Evolutionary conservation across 2,797 vertebrate genomes (phyloP).

Genomic region (Falco columbarius): DNA sequence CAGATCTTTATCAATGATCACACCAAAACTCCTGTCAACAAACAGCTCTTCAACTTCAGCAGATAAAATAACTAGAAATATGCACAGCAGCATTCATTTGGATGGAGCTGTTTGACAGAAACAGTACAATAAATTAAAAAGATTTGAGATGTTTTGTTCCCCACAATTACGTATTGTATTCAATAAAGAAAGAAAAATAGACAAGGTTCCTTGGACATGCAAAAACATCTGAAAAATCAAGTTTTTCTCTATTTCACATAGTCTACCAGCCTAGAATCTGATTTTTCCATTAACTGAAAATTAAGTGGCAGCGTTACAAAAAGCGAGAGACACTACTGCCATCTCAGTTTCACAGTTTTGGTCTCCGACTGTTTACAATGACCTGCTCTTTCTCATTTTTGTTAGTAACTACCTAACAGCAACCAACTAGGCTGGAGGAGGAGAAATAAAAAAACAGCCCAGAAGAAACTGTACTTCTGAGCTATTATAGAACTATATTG

Average conservation of each 20-base stretch:
- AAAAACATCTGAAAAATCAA: background rate
- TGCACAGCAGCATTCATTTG: background rate
- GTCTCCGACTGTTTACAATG: background rate
- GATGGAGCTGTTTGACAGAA: background rate
- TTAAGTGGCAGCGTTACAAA: background rate
- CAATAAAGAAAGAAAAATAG: background rate
- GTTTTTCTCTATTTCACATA: background rate
- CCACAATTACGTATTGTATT: fast-evolving
- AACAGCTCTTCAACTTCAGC: background rate
- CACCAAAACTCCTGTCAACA: background rate
- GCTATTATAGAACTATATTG: background rate
- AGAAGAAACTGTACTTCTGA: background rate
- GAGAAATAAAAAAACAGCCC: background rate
- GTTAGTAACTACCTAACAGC: background rate
- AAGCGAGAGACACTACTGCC: background rate
- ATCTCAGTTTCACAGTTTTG: background rate
- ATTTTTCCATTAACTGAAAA: conserved; percentile 6
- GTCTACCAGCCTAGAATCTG: background rate
- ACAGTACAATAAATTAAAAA: background rate
- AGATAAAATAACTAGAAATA: background rate
- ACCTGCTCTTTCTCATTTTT: background rate
- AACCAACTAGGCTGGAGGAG: background rate
- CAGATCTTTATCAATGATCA: background rate
- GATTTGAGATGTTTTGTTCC: background rate
- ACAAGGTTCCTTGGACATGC: background rate